Evolutionary conservation across 2,888 invertebrate species (phyloP).

Genomic region (Drosophila anomelani): DNA sequence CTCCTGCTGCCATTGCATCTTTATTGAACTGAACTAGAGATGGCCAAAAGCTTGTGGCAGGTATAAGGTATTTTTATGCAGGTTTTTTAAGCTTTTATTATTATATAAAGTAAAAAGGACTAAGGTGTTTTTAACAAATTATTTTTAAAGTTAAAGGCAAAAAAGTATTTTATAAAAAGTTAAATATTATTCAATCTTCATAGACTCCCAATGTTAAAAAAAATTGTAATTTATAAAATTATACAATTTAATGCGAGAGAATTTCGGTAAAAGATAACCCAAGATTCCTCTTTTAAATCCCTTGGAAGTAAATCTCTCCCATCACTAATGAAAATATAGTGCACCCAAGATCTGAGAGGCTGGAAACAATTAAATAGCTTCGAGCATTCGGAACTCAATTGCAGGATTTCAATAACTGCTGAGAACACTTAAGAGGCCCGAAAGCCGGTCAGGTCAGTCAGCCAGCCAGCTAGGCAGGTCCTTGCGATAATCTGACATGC

Average conservation of each 20-base stretch:
- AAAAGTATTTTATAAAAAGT: too few species aligned
- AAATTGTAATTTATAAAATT: not conserved
- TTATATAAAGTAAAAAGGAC: too few species aligned
- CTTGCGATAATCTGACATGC: conserved; percentile 65
- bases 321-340: conserved; percentile 1
- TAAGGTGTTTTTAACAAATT: too few species aligned
- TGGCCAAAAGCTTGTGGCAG: not conserved
- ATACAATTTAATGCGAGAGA: not conserved
- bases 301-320: not conserved
- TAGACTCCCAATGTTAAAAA: too few species aligned
- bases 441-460: conserved; percentile 11
- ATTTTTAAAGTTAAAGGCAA: too few species aligned
- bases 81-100: too few species aligned
- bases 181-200: too few species aligned
- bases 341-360: not conserved
- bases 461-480: not conserved
- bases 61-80: too few species aligned
- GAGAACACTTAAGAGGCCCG: conserved; percentile 65
- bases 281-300: not conserved
- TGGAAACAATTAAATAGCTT: conserved; percentile 77
- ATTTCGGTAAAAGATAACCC: not conserved
- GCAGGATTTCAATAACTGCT: conserved; percentile 76
- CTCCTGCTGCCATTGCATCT: conserved; percentile 18
- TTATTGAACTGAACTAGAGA: conserved; percentile 31
- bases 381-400: conserved; percentile 71